A percentile compares a stretch with the other conserved stretches of the same genome.
These are phyloP conservation scores for Sebastes minor DNA, from an alignment of 2,797 vertebrate genomes.

Conservation along the genomic window DNA sequence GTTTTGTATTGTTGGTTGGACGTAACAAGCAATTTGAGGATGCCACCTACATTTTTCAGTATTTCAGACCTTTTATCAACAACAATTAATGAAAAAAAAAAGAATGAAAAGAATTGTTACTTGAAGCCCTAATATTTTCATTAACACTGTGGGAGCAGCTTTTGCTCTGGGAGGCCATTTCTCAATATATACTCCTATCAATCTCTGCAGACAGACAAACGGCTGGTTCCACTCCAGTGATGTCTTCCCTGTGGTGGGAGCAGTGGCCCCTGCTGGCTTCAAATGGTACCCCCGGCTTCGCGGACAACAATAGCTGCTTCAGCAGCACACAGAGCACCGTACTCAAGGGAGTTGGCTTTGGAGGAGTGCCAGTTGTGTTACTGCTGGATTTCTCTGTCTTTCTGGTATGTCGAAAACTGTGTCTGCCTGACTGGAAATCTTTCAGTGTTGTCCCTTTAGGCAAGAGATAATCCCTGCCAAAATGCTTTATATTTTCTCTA, in stretches of 20 bases:
- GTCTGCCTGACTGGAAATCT: neutral
- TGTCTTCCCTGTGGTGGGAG: slow-evolving; percentile 69
- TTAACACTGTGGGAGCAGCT: neutral
- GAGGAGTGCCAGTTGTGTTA: slow-evolving; percentile 91
- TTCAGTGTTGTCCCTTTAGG: neutral
- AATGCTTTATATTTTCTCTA: neutral
- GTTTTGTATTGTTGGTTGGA: neutral
- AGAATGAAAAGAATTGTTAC: neutral
- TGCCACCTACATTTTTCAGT: neutral
- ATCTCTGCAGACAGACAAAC: slow-evolving; percentile 28
- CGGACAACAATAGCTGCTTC: slow-evolving; percentile 84
- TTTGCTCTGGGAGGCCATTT: neutral
- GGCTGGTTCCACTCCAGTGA: slow-evolving; percentile 44
- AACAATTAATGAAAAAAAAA: neutral
- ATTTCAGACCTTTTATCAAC: neutral
- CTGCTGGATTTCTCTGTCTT: slow-evolving; percentile 90
- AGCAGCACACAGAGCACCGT: slow-evolving; percentile 84
- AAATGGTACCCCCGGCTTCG: slow-evolving; percentile 7
- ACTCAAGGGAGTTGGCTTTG: slow-evolving; percentile 88
- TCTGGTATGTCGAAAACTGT: slow-evolving; percentile 77
- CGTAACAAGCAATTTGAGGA: neutral
- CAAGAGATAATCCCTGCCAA: neutral
- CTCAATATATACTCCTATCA: neutral
- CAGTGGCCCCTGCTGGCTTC: neutral
- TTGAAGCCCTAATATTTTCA: neutral